A percentile compares a stretch with the other conserved stretches of the same genome.
These are phyloP conservation scores for Plusia festucae DNA, from an alignment of 2,888 invertebrate species.

Conservation along the genomic window DNA sequence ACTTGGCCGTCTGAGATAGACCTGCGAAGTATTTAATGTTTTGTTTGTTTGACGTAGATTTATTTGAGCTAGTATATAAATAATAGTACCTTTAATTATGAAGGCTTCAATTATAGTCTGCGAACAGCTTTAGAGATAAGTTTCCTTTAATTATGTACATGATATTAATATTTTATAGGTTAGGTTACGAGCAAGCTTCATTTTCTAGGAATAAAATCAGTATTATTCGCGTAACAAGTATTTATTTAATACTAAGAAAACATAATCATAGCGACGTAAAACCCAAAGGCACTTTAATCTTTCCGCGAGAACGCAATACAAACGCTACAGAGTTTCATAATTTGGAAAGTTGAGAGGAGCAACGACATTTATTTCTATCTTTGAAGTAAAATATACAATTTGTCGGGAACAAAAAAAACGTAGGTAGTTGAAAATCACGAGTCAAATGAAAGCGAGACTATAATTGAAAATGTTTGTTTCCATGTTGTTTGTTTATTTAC, in stretches of 20 bases:
- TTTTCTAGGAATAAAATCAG: neutral
- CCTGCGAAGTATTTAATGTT: no score
- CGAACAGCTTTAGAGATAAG: neutral
- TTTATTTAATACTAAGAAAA: neutral
- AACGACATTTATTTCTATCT: conserved; percentile 61
- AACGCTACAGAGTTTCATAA: conserved; percentile 50
- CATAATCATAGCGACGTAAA: conserved; percentile 19
- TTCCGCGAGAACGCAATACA: conserved; percentile 35
- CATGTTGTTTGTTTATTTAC: conserved; percentile 70
- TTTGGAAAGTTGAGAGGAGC: conserved; percentile 57
- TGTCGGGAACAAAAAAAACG: conserved; percentile 39
- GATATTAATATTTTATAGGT: conserved; percentile 3
- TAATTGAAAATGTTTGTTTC: conserved; percentile 62
- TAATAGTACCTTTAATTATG: neutral
- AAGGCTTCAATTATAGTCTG: neutral
- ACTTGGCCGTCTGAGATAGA: conserved; percentile 13
- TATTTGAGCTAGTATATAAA: neutral
- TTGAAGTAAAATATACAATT: conserved; percentile 56
- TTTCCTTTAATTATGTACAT: conserved; percentile 2
- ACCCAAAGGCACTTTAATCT: conserved; percentile 34
- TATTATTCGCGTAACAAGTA: neutral
- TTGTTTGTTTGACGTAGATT: conserved; percentile 15
- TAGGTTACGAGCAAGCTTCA: neutral
- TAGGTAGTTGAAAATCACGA: conserved; percentile 41
- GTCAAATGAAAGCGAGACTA: conserved; percentile 42